Evolutionary conservation across 2,888 invertebrate genomes (phyloP).

Genomic region (Lumbricus terrestris): DNA sequence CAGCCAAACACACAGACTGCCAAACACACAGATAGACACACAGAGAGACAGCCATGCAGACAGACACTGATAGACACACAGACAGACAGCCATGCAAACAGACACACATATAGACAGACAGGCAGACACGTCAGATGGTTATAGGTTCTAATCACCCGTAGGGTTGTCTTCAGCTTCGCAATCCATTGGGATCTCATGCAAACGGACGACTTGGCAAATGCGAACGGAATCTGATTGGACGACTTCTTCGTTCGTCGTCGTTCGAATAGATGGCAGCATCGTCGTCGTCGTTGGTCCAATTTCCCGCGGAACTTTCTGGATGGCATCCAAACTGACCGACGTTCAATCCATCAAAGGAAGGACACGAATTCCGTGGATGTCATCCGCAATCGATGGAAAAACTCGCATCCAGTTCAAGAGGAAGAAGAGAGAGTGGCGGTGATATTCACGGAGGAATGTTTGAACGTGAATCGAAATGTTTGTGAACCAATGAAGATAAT

Average conservation of each 20-base stretch:
- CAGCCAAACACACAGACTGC: too few relatives aligned
- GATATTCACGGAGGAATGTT: too few relatives aligned
- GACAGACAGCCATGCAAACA: too few relatives aligned
- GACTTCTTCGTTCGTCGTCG: too few relatives aligned
- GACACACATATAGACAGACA: not conserved
- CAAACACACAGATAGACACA: too few relatives aligned
- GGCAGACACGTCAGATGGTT: not conserved
- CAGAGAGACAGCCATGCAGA: too few relatives aligned
- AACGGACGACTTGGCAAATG: not conserved
- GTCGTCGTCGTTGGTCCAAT: not conserved
- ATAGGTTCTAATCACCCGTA: not conserved
- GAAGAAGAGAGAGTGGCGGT: not conserved
- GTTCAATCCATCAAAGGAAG: not conserved
- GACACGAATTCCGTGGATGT: not conserved
- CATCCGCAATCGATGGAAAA: not conserved
- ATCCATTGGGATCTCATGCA: not conserved
- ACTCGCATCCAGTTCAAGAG: not conserved
- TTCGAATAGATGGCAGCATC: not conserved
- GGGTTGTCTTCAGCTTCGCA: not conserved
- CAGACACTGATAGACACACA: not conserved
- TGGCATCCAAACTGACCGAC: not conserved
- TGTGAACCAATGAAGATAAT: too few relatives aligned
- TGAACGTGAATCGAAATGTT: not conserved
- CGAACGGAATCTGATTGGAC: not conserved
- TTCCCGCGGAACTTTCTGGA: not conserved